Conservation (phyloP, 2,113 vertebrate species). For the Atlantisia rogersi region DNA sequence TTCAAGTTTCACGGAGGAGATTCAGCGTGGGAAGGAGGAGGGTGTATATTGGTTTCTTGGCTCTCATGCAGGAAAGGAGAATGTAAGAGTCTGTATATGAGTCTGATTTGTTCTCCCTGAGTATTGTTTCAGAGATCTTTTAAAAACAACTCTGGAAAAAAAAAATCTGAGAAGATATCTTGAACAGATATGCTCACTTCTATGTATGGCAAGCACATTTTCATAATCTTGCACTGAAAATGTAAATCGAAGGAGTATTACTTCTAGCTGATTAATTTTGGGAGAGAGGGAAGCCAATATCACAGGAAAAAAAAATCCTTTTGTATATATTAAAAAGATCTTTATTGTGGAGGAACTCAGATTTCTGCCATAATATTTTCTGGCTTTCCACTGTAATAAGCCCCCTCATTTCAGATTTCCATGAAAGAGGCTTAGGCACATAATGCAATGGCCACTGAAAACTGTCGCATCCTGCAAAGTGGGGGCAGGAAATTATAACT, state of each 20-base stretch:
- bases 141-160: neutral
- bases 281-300: neutral
- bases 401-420: neutral
- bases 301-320: neutral
- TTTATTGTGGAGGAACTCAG: neutral
- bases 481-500: conserved; percentile 46
- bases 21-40: neutral
- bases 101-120: neutral
- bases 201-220: neutral
- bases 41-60: neutral
- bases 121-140: neutral
- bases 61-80: neutral
- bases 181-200: neutral
- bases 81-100: neutral
- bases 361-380: neutral
- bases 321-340: neutral
- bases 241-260: neutral
- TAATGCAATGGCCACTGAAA: neutral
- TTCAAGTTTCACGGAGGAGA: neutral
- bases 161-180: neutral
- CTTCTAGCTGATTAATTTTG: neutral
- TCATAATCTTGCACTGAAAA: neutral
- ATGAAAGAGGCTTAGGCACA: conserved; percentile 12
- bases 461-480: conserved; percentile 1
- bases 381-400: neutral